Evolutionary conservation across 2,113 vertebrate species (phyloP), one percentile per base, ranked within the genome.

Genomic region (Lates calcarifer): DNA sequence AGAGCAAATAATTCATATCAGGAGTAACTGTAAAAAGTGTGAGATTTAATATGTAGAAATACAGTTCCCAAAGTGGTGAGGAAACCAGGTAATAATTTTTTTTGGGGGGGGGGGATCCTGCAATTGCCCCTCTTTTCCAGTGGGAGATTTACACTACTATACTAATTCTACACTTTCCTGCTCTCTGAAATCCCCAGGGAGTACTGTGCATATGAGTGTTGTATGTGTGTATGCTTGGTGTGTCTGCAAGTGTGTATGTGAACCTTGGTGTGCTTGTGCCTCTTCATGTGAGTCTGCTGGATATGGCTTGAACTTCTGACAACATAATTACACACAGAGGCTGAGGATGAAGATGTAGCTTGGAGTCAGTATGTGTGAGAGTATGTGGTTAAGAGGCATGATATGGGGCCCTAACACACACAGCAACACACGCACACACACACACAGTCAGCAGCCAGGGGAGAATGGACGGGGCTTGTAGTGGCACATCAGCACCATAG

Each of bases 281-380:
- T 66, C 67, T 37, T 83, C 70, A 76, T 91, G 84, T 84, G 78
- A 82, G 78, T 87, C 82, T 77, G 74, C 63, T 74, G 72, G 72
- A 78, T 85, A 62, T 61, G 69, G 72, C 76, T 86, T 76, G 72
- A 88, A 90, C 83, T 77, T 74, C 74, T 92, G 91, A 93, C 91
- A 92, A 87, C 73, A 87, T 92, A 91, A 94, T 95, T 91, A 89
- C 90, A 83, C 74, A 58, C 75, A 71, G 69, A 71, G 57, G 60
- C 83, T 66, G 79, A 37, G 69, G 89, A 91, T 91, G 83, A 90
- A 89, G 91, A 83, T 84, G 85, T 91, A 82, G 85, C 87, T 86
- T 20, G 47, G 77, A 89, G 87, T 91, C 85, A 82, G 86, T 61
- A 62, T 79, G 80, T 81, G 77, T 87, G 82, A 71, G 74, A 88